phyloP scores from a whole-genome alignment of 92 coral and sea anemone genomes.

The Zoanthus solanderi region DNA sequence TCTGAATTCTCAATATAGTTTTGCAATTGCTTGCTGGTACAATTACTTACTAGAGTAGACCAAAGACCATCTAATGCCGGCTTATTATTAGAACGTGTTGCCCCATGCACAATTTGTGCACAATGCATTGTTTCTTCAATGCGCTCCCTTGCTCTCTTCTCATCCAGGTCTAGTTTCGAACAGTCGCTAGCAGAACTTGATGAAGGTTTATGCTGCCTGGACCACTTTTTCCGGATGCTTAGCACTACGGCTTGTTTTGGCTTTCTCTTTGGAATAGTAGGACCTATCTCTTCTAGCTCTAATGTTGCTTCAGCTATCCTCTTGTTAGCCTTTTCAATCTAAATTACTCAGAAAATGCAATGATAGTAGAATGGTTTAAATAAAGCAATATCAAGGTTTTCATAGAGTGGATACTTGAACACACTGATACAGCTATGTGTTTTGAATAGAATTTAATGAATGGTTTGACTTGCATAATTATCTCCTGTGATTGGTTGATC shows the following conservation, averaged over 20 bases:
- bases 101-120: slow-evolving; percentile 15
- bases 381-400: slow-evolving; percentile 3
- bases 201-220: slow-evolving; percentile 4
- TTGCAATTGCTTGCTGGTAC: not conserved
- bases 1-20: too few species aligned
- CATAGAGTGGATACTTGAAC: not conserved
- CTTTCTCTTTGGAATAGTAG: slow-evolving; percentile 3
- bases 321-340: slow-evolving; percentile 10
- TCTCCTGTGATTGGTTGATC: slow-evolving; percentile 7
- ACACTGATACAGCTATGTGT: not conserved
- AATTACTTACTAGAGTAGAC: slow-evolving; percentile 1
- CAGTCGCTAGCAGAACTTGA: not conserved
- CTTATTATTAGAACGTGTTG: slow-evolving; percentile 6
- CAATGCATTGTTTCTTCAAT: slow-evolving; percentile 12
- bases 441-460: not conserved
- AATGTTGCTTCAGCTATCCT: slow-evolving; percentile 8
- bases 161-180: slow-evolving; percentile 12
- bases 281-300: slow-evolving; percentile 12
- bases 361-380: not conserved
- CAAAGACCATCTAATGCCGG: not conserved
- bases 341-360: slow-evolving; percentile 6
- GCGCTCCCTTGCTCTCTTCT: not conserved
- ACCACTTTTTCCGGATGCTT: slow-evolving; percentile 4
- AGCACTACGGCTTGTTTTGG: not conserved
- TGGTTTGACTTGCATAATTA: slow-evolving; percentile 5